Evolutionary conservation across 2,797 vertebrate species (phyloP).

Genomic region (Aphelocoma californica): DNA sequence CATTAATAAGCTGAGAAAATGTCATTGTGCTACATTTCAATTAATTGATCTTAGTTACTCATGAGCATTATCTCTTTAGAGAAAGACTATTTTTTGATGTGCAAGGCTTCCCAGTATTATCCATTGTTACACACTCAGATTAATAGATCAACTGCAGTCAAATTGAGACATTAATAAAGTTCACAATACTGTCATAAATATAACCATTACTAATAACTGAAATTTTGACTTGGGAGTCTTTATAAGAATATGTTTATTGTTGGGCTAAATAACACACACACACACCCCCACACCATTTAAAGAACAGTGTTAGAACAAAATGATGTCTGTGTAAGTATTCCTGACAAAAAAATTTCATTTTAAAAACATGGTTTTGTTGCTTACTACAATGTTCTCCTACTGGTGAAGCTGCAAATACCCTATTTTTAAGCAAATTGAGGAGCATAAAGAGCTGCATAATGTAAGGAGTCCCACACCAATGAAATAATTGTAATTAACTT

Average conservation of each 20-base stretch:
- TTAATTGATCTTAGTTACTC: not conserved
- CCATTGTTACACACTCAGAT: not conserved
- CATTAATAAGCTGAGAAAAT: not conserved
- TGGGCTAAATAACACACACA: not conserved
- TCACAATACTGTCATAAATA: not conserved
- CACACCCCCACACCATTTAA: not conserved
- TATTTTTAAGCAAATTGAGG: not conserved
- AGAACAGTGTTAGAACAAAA: not conserved
- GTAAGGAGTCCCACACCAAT: not conserved
- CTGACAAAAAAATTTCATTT: not conserved
- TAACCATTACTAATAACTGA: not conserved
- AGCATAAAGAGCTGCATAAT: not conserved
- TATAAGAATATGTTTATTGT: not conserved
- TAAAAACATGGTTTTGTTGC: not conserved
- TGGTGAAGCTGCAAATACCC: not conserved
- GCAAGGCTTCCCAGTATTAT: not conserved
- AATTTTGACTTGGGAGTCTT: slow-evolving; percentile 12
- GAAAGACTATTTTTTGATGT: not conserved
- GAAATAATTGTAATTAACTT: not conserved
- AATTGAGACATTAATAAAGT: not conserved
- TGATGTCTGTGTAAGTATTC: not conserved
- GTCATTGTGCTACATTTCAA: not conserved
- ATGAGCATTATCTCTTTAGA: not conserved
- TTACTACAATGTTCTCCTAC: not conserved
- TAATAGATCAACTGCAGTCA: not conserved